Base-by-base conservation (phyloP, 2,888 invertebrate species). In the Clanis bilineata region DNA sequence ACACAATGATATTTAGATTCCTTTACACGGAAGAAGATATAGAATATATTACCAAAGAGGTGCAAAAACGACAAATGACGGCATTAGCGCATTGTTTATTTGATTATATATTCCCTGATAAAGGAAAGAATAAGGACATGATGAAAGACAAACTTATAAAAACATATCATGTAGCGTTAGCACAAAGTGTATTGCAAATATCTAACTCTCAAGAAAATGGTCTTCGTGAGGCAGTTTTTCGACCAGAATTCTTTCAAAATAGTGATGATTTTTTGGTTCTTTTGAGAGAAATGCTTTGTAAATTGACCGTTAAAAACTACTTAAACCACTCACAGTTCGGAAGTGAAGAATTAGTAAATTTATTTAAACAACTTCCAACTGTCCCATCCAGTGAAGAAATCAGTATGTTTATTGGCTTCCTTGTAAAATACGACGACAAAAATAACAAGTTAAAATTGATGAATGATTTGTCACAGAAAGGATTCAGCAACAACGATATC, bases 151-250 rank as follows among this genome's bases (percentile, higher is more conserved):
- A 76, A 23, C 62, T 79, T 18, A 68, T 80, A n/a, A 69, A 71
- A 63, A 65, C 68, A 28, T 80, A 76, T 45, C 80, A 80, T 51
- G 74, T 75, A 15, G 73, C 76, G n/a, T 57, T 80, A 41, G 69
- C 69, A 7, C 67, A 65, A 51, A 58, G 73, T 56, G 77, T 80
- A 6, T 61, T 80, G n/a, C 43, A 69, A 28, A 57, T 70, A 32
- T 54, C 61, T n/a, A 51, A 58, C 3, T 51, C 54, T n/a, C 25
- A 56, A 47, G 54, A 47, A 58, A 55, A 56, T 38, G 58, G 56
- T 38, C 62, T 59, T 18, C 62, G 66, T 15, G 44, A 60, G 3
- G 73, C 69, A 6, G 66, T 58, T 58, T 78, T 80, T 64, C 69
- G 68, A 2, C 56, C 64, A 3, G 69, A 70, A 0, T 80, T 80